phyloP scores from a whole-genome alignment of 2,797 vertebrate genomes.

The Petrocephalus sullivani region DNA sequence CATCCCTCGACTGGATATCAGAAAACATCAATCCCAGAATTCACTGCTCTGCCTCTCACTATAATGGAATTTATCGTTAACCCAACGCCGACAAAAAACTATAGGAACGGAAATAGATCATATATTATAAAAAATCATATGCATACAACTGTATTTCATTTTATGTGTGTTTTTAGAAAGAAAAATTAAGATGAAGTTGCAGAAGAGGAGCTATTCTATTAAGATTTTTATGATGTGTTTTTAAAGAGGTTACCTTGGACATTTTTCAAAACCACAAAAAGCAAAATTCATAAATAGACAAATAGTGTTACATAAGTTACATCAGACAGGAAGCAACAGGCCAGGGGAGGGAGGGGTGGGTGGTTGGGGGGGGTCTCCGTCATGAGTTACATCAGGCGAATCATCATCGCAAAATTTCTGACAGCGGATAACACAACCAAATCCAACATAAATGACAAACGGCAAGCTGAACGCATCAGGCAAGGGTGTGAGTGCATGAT shows the following conservation, averaged over 20 bases:
- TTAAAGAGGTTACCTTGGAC: neutral
- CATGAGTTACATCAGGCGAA: neutral
- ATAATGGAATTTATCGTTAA: neutral
- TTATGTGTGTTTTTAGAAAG: neutral
- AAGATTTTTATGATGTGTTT: neutral
- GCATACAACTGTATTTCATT: neutral
- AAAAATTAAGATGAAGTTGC: neutral
- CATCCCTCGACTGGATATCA: neutral
- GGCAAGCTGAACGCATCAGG: neutral
- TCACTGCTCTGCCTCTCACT: neutral
- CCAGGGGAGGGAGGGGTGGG: neutral
- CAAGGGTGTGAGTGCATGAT: neutral
- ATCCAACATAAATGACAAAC: neutral
- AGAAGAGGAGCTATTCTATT: neutral
- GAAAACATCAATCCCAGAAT: neutral
- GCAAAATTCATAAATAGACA: neutral
- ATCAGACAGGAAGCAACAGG: constrained; percentile 38
- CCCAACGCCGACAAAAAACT: neutral
- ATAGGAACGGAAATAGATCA: neutral
- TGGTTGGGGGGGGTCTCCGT: neutral
- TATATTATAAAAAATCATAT: neutral
- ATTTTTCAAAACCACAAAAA: neutral
- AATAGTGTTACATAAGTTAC: constrained; percentile 27
- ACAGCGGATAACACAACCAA: neutral
- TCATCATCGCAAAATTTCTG: neutral